Evolutionary conservation across 2,113 vertebrate species (phyloP).

Genomic region (Tachuris rubrigastra): DNA sequence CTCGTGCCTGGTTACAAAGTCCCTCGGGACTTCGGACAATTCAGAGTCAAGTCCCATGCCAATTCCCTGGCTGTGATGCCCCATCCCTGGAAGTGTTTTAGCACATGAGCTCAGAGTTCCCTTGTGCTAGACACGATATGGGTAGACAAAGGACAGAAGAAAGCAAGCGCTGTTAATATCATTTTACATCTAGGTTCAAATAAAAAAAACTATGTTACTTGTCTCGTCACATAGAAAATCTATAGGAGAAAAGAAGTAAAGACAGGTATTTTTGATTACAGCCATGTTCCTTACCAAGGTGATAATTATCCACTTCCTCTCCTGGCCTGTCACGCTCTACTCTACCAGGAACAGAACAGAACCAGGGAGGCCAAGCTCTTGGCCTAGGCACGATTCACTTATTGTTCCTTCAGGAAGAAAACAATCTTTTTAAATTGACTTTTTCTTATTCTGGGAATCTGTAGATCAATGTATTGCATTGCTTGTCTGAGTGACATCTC

Average conservation of each 20-base stretch:
- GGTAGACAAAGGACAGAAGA: not conserved
- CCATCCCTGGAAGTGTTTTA: not conserved
- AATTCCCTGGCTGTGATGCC: not conserved
- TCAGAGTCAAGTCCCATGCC: not conserved
- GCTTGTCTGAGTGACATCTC: slow-evolving; percentile 9
- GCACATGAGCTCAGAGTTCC: not conserved
- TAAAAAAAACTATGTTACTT: not conserved
- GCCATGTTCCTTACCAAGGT: not conserved
- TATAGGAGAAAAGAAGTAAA: not conserved
- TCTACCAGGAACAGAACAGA: not conserved
- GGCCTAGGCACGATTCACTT: not conserved
- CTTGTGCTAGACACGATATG: fast-evolving
- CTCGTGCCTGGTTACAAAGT: not conserved
- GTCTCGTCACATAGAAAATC: not conserved
- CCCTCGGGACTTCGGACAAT: not conserved
- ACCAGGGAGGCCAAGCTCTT: not conserved
- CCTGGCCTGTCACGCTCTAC: not conserved
- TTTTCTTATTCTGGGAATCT: not conserved
- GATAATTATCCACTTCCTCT: not conserved
- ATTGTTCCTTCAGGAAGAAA: not conserved
- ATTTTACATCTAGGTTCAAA: not conserved
- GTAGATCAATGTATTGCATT: not conserved
- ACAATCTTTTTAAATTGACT: not conserved
- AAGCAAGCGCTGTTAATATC: not conserved
- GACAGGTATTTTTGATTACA: not conserved